Conservation (phyloP, 2,888 invertebrate genomes). For the Cheilosia pagana region DNA sequence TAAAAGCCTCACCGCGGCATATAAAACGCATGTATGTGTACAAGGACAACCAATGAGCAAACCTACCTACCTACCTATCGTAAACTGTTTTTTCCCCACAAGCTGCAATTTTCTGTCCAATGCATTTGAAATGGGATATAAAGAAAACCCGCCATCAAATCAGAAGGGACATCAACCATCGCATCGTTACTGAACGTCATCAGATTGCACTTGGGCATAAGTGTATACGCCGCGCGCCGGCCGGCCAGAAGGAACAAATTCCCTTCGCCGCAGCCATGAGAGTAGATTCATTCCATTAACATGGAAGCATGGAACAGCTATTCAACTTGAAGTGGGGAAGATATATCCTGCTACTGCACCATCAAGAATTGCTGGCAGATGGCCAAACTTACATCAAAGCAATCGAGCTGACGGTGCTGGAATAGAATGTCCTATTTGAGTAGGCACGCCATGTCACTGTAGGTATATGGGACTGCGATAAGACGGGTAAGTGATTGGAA, state of each 20-base stretch:
- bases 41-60: too few species aligned
- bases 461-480: slow-evolving; percentile 7
- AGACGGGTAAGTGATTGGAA: slow-evolving; percentile 14
- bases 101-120: not conserved
- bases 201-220: slow-evolving; percentile 36
- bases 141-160: slow-evolving; percentile 15
- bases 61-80: too few species aligned
- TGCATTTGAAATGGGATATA: not conserved
- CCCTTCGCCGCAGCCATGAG: slow-evolving; percentile 9
- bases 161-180: slow-evolving; percentile 36
- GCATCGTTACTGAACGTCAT: slow-evolving; percentile 9
- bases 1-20: too few species aligned
- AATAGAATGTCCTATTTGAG: slow-evolving; percentile 21
- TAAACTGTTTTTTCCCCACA: not conserved
- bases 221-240: slow-evolving; percentile 1
- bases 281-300: slow-evolving; percentile 42
- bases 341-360: slow-evolving; percentile 32
- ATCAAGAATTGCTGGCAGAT: slow-evolving; percentile 30
- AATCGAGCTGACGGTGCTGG: slow-evolving; percentile 16
- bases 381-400: slow-evolving; percentile 18
- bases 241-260: slow-evolving; percentile 16
- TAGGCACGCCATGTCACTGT: not conserved
- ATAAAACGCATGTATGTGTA: too few species aligned
- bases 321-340: slow-evolving; percentile 36
- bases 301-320: slow-evolving; percentile 22